phyloP scores from a whole-genome alignment of 2,797 vertebrate genomes.

The Menidia menidia region DNA sequence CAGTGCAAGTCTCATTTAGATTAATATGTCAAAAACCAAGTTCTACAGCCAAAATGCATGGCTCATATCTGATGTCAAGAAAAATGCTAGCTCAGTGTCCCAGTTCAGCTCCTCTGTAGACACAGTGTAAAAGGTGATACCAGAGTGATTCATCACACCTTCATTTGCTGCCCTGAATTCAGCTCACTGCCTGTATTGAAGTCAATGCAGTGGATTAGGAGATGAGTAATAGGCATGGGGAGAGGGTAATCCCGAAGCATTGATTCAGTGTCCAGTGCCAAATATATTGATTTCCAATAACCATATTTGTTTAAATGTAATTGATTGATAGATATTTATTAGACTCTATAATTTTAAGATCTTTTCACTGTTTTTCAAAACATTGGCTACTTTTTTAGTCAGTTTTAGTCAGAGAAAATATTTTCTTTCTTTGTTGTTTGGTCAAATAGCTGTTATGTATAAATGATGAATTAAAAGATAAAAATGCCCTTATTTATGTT shows the following conservation, averaged over 20 bases:
- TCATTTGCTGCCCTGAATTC: not conserved
- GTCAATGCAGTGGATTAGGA: not conserved
- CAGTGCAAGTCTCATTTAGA: slow-evolving; percentile 1
- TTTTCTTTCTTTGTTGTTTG: too few species aligned
- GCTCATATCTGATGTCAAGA: too few species aligned
- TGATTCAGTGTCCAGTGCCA: not conserved
- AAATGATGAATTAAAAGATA: too few species aligned
- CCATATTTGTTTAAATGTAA: not conserved
- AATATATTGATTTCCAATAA: not conserved
- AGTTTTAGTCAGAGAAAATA: too few species aligned
- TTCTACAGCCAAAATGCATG: too few species aligned
- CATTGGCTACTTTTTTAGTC: too few species aligned
- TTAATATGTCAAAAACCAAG: not conserved
- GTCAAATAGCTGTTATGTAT: too few species aligned
- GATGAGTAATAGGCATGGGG: not conserved
- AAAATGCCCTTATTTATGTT: too few species aligned
- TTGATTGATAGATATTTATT: not conserved
- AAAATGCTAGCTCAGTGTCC: not conserved
- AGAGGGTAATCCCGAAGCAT: not conserved
- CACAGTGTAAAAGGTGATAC: not conserved
- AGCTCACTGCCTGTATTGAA: not conserved
- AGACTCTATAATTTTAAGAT: too few species aligned
- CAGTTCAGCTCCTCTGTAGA: not conserved
- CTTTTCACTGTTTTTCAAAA: too few species aligned
- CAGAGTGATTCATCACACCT: not conserved